Conservation (phyloP, 2,888 invertebrate genomes). For the Cheilosia variabilis region DNA sequence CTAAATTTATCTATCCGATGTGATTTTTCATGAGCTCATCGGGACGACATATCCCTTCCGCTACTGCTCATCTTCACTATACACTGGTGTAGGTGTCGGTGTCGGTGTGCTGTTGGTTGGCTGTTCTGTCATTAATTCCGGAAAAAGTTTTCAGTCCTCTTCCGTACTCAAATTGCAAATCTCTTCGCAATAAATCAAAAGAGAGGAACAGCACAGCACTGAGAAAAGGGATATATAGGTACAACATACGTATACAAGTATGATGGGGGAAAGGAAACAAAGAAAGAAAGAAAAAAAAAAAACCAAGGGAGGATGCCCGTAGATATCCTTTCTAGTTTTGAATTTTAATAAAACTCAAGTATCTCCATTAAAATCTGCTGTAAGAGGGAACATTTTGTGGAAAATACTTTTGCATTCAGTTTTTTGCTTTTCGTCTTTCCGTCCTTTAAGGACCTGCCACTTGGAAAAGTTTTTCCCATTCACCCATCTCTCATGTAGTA, state of each 20-base stretch:
- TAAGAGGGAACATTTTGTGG: constrained; percentile 72
- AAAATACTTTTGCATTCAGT: constrained; percentile 47
- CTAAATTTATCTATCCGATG: constrained; percentile 31
- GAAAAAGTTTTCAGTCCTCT: constrained; percentile 45
- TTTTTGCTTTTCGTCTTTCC: background rate
- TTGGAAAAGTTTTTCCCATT: constrained; percentile 67
- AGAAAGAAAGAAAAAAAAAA: constrained; percentile 39
- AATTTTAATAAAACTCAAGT: constrained; percentile 75
- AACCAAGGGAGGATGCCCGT: background rate
- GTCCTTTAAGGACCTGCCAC: constrained; percentile 58
- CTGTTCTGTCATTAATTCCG: constrained; percentile 38
- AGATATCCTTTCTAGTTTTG: constrained; percentile 70
- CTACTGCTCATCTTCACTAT: background rate
- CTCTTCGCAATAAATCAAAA: constrained; percentile 66
- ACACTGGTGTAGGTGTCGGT: no score
- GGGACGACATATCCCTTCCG: constrained; percentile 4
- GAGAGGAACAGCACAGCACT: constrained; percentile 3
- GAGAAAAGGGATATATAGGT: constrained; percentile 10
- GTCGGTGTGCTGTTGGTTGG: background rate
- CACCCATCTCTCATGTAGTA: constrained; percentile 25
- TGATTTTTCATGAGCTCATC: constrained; percentile 46
- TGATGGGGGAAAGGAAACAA: constrained; percentile 39
- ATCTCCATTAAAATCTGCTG: constrained; percentile 74
- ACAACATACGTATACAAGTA: background rate
- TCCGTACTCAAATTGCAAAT: constrained; percentile 60